Evolutionary conservation across 1,140 invertebrate species (phyloP).

Genomic region (Contarinia nasturtii): DNA sequence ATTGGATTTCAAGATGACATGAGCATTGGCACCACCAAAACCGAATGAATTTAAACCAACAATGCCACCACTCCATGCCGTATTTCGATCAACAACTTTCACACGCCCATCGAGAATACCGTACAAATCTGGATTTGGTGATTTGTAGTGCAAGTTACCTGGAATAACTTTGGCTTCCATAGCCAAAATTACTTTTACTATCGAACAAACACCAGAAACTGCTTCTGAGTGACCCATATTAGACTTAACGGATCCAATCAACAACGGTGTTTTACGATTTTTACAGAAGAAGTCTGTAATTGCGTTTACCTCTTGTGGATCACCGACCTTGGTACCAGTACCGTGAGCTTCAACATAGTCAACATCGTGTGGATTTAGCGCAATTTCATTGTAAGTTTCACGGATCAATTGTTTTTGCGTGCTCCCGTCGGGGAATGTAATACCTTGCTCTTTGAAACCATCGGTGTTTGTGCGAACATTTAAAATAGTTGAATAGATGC

Average conservation of each 20-base stretch:
- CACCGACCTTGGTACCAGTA: constrained; percentile 60
- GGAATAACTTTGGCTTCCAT: constrained; percentile 52
- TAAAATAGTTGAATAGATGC: constrained; percentile 44
- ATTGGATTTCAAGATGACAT: constrained; percentile 40
- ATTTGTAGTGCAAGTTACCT: too few relatives aligned
- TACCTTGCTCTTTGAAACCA: constrained; percentile 69
- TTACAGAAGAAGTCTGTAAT: too few relatives aligned
- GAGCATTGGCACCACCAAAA: constrained; percentile 56
- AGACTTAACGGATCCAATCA: constrained; percentile 80
- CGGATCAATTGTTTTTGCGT: constrained; percentile 58
- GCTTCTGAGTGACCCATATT: constrained; percentile 88
- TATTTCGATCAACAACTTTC: constrained; percentile 45
- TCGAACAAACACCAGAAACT: constrained; percentile 65
- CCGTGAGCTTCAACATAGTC: constrained; percentile 84
- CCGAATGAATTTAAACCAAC: constrained; percentile 64
- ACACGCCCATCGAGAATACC: constrained; percentile 48
- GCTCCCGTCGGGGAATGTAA: constrained; percentile 76
- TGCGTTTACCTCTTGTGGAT: constrained; percentile 68
- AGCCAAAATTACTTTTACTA: constrained; percentile 60
- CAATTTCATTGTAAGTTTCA: constrained; percentile 75
- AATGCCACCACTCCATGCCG: constrained; percentile 34
- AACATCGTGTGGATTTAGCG: constrained; percentile 45
- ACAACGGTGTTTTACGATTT: constrained; percentile 50
- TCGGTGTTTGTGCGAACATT: constrained; percentile 56
- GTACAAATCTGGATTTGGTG: constrained; percentile 47